Conservation (phyloP, 2,113 vertebrate species). For the Silurus meridionalis region DNA sequence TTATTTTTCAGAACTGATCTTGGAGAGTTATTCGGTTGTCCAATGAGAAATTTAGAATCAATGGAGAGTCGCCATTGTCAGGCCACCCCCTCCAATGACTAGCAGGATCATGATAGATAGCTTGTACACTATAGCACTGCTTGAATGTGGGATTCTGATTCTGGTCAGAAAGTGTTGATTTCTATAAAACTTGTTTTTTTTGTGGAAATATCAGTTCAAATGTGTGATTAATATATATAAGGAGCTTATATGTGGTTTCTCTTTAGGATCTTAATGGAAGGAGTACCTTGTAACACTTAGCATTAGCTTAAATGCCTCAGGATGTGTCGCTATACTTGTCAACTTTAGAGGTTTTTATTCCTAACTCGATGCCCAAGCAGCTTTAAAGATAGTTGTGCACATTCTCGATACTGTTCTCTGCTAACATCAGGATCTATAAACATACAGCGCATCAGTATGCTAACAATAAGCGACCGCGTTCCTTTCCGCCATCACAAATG, state of each 20-base stretch:
- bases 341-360: neutral
- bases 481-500: neutral
- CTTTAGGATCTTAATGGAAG: no score
- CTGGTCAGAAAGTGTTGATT: neutral
- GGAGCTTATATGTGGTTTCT: no score
- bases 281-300: no score
- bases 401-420: no score
- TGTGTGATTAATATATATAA: no score
- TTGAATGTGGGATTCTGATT: neutral
- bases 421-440: no score
- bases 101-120: neutral
- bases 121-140: neutral
- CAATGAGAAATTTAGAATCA: neutral
- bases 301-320: neutral
- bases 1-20: neutral
- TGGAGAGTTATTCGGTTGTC: neutral
- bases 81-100: neutral
- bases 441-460: neutral
- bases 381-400: neutral
- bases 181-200: no score
- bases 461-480: neutral
- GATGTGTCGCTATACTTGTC: neutral
- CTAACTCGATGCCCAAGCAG: neutral
- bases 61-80: no score
- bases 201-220: no score